Percentiles rank a stretch among this genome's conserved stretches.
These are phyloP conservation scores for Todiramphus chloris DNA, from an alignment of 2,113 vertebrate genomes.

Conservation along the genomic window DNA sequence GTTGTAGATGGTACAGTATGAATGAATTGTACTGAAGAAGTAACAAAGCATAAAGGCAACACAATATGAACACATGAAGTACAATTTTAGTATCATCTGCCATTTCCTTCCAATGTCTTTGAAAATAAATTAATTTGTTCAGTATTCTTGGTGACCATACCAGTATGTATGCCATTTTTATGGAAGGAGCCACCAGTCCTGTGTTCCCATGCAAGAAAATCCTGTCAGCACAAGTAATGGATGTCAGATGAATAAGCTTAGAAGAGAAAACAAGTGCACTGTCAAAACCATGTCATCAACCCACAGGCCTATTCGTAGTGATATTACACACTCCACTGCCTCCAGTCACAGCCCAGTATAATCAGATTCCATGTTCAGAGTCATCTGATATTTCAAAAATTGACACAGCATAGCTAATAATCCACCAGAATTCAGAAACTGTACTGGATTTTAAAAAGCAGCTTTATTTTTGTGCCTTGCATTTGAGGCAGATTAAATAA, in stretches of 20 bases:
- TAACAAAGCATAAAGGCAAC: background rate
- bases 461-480: slow-evolving; percentile 79
- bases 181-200: slow-evolving; percentile 22
- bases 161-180: slow-evolving; percentile 5
- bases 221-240: slow-evolving; percentile 71
- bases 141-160: slow-evolving; percentile 2
- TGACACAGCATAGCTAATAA: slow-evolving; percentile 66
- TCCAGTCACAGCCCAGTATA: slow-evolving; percentile 61
- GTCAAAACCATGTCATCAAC: slow-evolving; percentile 69
- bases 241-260: slow-evolving; percentile 61
- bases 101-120: background rate
- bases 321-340: slow-evolving; percentile 65
- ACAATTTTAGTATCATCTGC: background rate
- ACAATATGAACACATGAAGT: background rate
- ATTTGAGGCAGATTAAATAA: slow-evolving; percentile 81
- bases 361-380: slow-evolving; percentile 50
- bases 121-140: background rate
- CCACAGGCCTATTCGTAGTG: slow-evolving; percentile 46
- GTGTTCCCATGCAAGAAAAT: slow-evolving; percentile 50
- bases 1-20: background rate
- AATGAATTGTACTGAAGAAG: background rate
- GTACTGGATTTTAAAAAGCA: slow-evolving; percentile 61
- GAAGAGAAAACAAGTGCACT: slow-evolving; percentile 69
- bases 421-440: slow-evolving; percentile 68
- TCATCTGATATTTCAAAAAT: slow-evolving; percentile 60